These are phyloP conservation scores for Aplidium turbinatum DNA, from an alignment of 23 tunicate genomes.

Conservation along the genomic window DNA sequence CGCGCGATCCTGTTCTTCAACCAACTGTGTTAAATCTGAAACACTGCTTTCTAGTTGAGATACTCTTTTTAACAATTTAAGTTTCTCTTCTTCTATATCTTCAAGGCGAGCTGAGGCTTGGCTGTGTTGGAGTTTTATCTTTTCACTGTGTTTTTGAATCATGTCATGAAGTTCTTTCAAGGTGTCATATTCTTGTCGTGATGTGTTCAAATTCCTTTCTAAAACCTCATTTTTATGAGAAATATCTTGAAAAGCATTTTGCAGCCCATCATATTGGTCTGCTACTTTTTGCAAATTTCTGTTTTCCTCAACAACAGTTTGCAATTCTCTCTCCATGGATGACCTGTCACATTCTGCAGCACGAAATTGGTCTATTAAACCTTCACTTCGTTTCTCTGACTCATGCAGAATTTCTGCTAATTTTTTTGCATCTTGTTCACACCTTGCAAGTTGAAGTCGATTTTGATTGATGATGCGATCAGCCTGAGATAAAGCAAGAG, in stretches of 20 bases:
- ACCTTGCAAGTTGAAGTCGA: constrained; percentile 52
- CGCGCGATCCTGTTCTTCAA: constrained; percentile 58
- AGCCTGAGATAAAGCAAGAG: constrained; percentile 79
- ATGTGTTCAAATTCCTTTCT: constrained; percentile 55
- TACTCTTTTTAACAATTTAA: constrained; percentile 48
- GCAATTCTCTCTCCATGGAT: constrained; percentile 51
- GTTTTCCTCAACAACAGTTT: constrained; percentile 65
- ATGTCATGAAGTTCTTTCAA: constrained; percentile 75
- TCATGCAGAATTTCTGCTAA: constrained; percentile 54
- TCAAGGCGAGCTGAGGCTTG: constrained; percentile 48
- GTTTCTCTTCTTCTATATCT: constrained; percentile 61
- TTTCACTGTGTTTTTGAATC: constrained; percentile 83
- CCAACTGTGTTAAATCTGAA: constrained; percentile 59
- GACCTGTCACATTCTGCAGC: constrained; percentile 30
- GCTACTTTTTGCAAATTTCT: constrained; percentile 59
- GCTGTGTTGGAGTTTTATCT: constrained; percentile 58
- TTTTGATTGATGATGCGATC: constrained; percentile 69
- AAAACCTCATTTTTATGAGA: constrained; percentile 62
- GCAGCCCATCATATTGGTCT: constrained; percentile 73
- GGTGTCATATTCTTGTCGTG: constrained; percentile 63
- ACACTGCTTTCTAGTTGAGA: constrained; percentile 57
- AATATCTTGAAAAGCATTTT: constrained; percentile 57
- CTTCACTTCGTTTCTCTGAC: constrained; percentile 50
- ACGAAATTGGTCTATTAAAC: constrained; percentile 24
- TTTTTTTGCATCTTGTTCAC: constrained; percentile 65